phyloP scores from a whole-genome alignment of 1,140 invertebrate genomes.

The Leguminivora glycinivorella region DNA sequence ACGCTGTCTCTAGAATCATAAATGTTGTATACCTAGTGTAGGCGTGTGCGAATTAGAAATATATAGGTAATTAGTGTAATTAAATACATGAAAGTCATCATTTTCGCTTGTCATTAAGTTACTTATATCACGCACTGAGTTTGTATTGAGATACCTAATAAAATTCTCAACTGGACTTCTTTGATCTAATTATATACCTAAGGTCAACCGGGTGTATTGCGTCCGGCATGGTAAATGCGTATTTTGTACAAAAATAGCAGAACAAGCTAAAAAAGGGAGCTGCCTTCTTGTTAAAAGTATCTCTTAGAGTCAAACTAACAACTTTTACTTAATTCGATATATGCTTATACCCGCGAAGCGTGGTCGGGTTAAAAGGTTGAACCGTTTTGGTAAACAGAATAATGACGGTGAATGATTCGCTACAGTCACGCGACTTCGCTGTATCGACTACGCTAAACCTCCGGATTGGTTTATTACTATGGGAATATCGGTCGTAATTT shows the following conservation, averaged over 20 bases:
- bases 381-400: conserved; percentile 26
- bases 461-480: not conserved
- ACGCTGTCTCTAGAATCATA: no score
- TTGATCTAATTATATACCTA: no score
- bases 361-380: conserved; percentile 16
- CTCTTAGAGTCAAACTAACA: not conserved
- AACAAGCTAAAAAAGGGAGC: not conserved
- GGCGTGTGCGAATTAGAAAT: no score
- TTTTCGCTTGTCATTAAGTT: no score
- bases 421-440: conserved; percentile 9
- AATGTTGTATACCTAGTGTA: no score
- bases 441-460: conserved; percentile 2
- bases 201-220: no score
- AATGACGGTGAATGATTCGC: conserved; percentile 19
- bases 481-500: not conserved
- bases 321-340: conserved; percentile 8
- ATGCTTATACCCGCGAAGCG: not conserved
- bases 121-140: not conserved
- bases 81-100: no score
- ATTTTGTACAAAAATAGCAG: no score
- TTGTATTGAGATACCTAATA: not conserved
- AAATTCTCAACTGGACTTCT: no score
- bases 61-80: no score
- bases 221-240: no score
- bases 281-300: not conserved